These are phyloP conservation scores for Nesometra sesokonis DNA, from an alignment of 35 echinoderm and acorn worm genomes.

Conservation along the genomic window DNA sequence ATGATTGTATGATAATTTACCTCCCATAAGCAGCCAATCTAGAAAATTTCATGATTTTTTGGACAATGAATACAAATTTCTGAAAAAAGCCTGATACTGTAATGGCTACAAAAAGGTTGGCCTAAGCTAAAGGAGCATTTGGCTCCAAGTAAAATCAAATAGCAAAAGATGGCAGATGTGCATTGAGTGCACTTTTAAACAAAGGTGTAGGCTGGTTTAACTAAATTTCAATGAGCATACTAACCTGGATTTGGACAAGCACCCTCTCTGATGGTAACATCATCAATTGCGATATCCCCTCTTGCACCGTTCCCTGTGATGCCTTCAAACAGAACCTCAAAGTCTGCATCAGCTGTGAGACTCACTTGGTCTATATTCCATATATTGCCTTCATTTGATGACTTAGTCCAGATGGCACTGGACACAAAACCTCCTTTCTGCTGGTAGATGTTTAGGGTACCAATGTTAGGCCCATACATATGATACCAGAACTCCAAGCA, in stretches of 20 bases:
- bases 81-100: too few relatives aligned
- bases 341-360: background rate
- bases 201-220: too few relatives aligned
- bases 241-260: background rate
- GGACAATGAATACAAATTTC: too few relatives aligned
- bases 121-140: too few relatives aligned
- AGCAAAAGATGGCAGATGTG: too few relatives aligned
- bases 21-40: too few relatives aligned
- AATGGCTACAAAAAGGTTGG: too few relatives aligned
- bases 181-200: too few relatives aligned
- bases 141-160: too few relatives aligned
- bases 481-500: conserved; percentile 78
- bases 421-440: background rate
- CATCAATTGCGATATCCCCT: conserved; percentile 9
- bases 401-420: background rate
- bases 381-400: background rate
- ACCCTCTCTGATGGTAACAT: background rate
- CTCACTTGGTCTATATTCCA: background rate
- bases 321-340: conserved; percentile 1
- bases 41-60: too few relatives aligned
- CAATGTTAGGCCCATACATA: conserved; percentile 89
- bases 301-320: background rate
- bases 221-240: too few relatives aligned
- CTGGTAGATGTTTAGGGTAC: conserved; percentile 53
- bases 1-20: too few relatives aligned